These are phyloP conservation scores for Drosophila pectinifera DNA, from an alignment of 1,140 invertebrate genomes.

Conservation along the genomic window DNA sequence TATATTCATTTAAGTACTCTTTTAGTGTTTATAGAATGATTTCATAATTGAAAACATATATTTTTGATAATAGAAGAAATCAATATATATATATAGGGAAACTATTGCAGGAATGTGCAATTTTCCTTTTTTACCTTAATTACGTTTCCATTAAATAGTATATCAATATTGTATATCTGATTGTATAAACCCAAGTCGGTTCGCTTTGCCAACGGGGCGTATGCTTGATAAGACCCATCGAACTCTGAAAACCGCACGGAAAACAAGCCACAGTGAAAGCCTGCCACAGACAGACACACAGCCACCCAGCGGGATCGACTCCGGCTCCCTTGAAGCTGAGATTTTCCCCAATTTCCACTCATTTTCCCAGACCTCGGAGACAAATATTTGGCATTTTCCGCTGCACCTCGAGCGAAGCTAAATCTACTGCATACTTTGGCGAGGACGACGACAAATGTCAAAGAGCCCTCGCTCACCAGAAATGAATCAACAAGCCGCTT, in stretches of 20 bases:
- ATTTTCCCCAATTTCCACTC: not conserved
- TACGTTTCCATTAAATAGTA: no score
- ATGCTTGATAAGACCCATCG: constrained; percentile 16
- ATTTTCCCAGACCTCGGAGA: no score
- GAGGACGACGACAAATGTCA: constrained; percentile 10
- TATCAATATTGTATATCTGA: no score
- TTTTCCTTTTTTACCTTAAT: no score
- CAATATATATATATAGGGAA: no score
- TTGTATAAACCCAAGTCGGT: constrained; percentile 2
- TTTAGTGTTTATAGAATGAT: no score
- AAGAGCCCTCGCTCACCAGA: not conserved
- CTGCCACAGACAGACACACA: not conserved
- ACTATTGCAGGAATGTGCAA: no score
- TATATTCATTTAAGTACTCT: no score
- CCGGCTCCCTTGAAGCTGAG: not conserved
- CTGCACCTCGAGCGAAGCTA: not conserved
- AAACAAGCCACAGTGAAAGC: constrained; percentile 17
- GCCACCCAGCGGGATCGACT: not conserved
- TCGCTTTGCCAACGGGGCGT: constrained; percentile 9
- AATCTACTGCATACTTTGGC: constrained; percentile 16
- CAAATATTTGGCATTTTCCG: constrained; percentile 2
- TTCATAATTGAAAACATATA: no score
- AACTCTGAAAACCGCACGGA: constrained; percentile 9
- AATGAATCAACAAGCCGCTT: constrained; percentile 14
- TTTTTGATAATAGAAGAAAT: no score